Percentiles rank a stretch among this genome's conserved stretches.
phyloP scores from a whole-genome alignment of 1,140 invertebrate genomes.

The Globodera rostochiensis region DNA sequence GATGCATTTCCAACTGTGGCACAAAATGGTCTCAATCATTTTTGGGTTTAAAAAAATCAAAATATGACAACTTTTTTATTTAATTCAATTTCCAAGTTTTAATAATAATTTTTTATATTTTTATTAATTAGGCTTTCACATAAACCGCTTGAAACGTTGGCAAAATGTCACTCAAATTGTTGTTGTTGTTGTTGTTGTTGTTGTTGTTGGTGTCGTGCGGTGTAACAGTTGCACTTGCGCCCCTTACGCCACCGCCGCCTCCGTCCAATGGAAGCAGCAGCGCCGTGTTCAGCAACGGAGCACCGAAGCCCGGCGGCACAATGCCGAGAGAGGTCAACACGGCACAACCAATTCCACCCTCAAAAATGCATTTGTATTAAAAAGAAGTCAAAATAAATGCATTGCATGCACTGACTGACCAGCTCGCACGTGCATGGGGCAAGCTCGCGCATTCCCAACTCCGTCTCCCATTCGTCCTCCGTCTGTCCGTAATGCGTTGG shows the following conservation, averaged over 20 bases:
- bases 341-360: conserved; percentile 27
- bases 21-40: conserved; percentile 9
- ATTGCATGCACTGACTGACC: conserved; percentile 4
- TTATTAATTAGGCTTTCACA: neutral
- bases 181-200: neutral
- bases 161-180: neutral
- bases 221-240: neutral
- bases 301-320: neutral
- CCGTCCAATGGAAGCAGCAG: conserved; percentile 5
- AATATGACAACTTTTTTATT: no score
- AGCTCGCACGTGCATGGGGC: conserved; percentile 39
- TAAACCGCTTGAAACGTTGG: neutral
- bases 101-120: neutral
- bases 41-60: neutral
- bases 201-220: neutral
- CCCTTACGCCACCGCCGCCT: no score
- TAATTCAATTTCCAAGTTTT: neutral
- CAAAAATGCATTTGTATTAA: neutral
- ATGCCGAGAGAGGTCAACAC: conserved; percentile 14
- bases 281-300: neutral
- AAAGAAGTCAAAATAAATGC: neutral
- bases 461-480: conserved; percentile 8
- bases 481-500: neutral
- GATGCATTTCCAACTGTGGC: conserved; percentile 2
- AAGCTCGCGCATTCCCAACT: neutral